These are phyloP conservation scores for Anoplolepis gracilipes DNA, from an alignment of 1,140 invertebrate species.

Conservation along the genomic window DNA sequence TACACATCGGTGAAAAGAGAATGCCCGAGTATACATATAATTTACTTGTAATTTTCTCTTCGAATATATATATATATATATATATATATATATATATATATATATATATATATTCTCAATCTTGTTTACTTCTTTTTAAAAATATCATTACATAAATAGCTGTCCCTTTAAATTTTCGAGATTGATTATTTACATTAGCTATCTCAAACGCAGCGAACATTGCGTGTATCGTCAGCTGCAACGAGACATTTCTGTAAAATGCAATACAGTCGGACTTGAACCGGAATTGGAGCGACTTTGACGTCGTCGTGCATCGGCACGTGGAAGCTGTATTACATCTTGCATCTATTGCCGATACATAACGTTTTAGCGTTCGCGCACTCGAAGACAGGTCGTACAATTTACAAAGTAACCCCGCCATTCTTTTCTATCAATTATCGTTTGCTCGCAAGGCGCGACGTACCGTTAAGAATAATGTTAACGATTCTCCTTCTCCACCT, in stretches of 20 bases:
- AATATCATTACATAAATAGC: constrained; percentile 23
- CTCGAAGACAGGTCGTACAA: constrained; percentile 30
- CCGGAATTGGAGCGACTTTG: neutral
- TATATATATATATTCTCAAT: too few relatives aligned
- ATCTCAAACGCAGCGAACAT: neutral
- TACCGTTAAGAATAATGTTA: constrained; percentile 65
- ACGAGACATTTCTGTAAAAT: neutral
- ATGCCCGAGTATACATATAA: neutral
- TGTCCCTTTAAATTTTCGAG: constrained; percentile 10
- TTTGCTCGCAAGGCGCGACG: constrained; percentile 48
- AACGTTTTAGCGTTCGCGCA: constrained; percentile 33
- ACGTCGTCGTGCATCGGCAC: constrained; percentile 1
- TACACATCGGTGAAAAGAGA: neutral
- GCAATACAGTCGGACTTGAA: neutral
- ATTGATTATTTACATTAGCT: neutral
- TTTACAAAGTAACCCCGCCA: constrained; percentile 13
- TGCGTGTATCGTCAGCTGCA: neutral
- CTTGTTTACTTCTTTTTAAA: constrained; percentile 14
- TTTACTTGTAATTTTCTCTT: neutral
- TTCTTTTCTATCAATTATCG: constrained; percentile 57
- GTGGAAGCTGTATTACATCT: neutral
- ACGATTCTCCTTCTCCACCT: neutral
- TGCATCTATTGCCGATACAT: constrained; percentile 5
- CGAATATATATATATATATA: neutral
- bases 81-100: too few relatives aligned